Evolutionary conservation across 2,888 invertebrate genomes (phyloP).

Genomic region (Gymnocheta viridis): DNA sequence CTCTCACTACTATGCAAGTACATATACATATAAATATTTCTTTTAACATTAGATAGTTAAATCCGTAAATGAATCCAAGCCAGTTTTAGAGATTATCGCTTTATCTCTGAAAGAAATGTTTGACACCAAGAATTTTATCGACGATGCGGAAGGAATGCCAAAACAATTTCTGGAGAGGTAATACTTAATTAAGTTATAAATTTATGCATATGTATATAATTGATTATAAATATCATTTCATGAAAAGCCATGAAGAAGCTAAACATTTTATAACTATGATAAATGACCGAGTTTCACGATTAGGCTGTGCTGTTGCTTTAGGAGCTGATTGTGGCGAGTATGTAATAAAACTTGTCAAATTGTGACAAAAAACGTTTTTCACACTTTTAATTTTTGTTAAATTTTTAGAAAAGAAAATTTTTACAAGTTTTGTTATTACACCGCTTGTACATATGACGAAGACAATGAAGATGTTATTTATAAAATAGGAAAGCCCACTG

Average conservation of each 20-base stretch:
- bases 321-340: slow-evolving; percentile 49
- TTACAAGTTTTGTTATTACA: slow-evolving; percentile 64
- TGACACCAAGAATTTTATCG: slow-evolving; percentile 40
- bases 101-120: slow-evolving; percentile 47
- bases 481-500: slow-evolving; percentile 52
- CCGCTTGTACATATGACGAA: slow-evolving; percentile 64
- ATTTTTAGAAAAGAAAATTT: slow-evolving; percentile 7
- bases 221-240: not conserved
- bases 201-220: too few relatives aligned
- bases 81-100: slow-evolving; percentile 48
- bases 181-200: not conserved
- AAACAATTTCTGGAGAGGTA: slow-evolving; percentile 30
- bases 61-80: not conserved
- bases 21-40: not conserved
- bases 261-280: slow-evolving; percentile 53
- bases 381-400: not conserved
- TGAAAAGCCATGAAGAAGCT: slow-evolving; percentile 3
- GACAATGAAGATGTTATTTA: slow-evolving; percentile 32
- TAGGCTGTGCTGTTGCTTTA: slow-evolving; percentile 65
- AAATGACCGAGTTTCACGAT: slow-evolving; percentile 67
- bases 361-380: not conserved
- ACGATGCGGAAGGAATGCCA: slow-evolving; percentile 40
- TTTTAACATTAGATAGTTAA: slow-evolving; percentile 7
- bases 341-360: not conserved
- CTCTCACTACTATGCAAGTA: not conserved